Evolutionary conservation across 2,113 vertebrate genomes (phyloP).

Genomic region (Lagopus muta): DNA sequence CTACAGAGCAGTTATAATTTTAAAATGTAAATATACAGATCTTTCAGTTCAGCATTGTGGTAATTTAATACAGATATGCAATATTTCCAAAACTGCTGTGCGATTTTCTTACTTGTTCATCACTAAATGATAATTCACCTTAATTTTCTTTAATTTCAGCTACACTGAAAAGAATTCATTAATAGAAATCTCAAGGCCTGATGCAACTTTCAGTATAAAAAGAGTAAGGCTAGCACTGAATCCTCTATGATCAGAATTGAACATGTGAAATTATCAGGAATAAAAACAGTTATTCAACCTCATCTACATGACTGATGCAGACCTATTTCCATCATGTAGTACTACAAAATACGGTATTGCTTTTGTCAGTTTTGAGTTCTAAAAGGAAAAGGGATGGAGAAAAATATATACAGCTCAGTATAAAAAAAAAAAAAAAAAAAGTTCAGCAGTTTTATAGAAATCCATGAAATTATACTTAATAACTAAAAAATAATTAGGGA

Average conservation of each 20-base stretch:
- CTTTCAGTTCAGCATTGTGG: not conserved
- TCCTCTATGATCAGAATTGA: not conserved
- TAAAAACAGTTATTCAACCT: not conserved
- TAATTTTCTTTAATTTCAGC: not conserved
- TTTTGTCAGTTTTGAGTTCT: not conserved
- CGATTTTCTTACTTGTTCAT: not conserved
- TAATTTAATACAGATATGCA: not conserved
- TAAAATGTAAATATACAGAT: not conserved
- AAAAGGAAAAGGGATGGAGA: not conserved
- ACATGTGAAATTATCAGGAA: not conserved
- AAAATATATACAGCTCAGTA: not conserved
- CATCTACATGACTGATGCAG: not conserved
- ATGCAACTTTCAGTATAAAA: not conserved
- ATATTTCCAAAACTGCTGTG: not conserved
- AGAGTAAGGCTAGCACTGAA: not conserved
- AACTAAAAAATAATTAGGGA: not conserved
- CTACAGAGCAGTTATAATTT: not conserved
- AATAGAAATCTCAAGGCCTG: not conserved
- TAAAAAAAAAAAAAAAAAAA: not conserved
- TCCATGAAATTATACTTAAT: not conserved
- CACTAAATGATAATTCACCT: not conserved
- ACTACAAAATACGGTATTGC: not conserved
- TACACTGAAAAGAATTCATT: not conserved
- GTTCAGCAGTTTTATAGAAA: not conserved
- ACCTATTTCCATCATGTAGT: not conserved